Base-by-base conservation (phyloP, 2,797 vertebrate genomes). In the Brachyrhaphis roseni region DNA sequence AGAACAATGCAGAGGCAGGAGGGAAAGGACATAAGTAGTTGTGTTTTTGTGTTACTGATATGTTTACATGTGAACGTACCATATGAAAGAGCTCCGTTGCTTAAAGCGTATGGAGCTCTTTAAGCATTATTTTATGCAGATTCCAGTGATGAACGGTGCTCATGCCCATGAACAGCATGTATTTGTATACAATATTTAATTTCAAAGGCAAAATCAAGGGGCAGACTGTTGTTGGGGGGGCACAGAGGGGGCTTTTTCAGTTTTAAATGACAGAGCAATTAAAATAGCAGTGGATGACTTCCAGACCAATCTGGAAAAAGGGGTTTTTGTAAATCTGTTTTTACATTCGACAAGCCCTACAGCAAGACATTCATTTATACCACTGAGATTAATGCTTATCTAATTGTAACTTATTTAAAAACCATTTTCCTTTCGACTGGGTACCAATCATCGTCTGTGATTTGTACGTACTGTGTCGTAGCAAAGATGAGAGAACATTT, bases 361-460 rank as follows among this genome's bases (percentile, higher is more conserved):
- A 97, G 96, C 96, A 89, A 97, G 94, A 96, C 94, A 96, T 96
- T 95, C 96, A 96, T 96, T 97, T 96, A 94, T 95, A 96, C 95
- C 93, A 93, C 94, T 92, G 95, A 96, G 96, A 97, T 97, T 96
- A 96, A 97, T 97, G 95, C 95, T 96, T 94, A 96, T 97, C 96
- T 96, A 97, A 96, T 97, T 97, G 96, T 96, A 95, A 97, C 96
- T 96, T 96, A 97, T 97, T 97, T 97, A 96, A 96, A 96, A 96
- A 96, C 95, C 95, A 97, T 97, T 97, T 96, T 95, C 95, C 93
- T 95, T 96, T 93, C 85, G 87, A 95, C 95, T 95, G 95, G 94
- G 93, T 95, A 95, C 95, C 95, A 96, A 96, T 96, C 96, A 94
- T 93, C 95, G 95, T 95, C 91, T 95, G 92, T 75, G 92, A 87